Evolutionary conservation across 2,797 vertebrate genomes (phyloP).

Genomic region (Danio kyathit): DNA sequence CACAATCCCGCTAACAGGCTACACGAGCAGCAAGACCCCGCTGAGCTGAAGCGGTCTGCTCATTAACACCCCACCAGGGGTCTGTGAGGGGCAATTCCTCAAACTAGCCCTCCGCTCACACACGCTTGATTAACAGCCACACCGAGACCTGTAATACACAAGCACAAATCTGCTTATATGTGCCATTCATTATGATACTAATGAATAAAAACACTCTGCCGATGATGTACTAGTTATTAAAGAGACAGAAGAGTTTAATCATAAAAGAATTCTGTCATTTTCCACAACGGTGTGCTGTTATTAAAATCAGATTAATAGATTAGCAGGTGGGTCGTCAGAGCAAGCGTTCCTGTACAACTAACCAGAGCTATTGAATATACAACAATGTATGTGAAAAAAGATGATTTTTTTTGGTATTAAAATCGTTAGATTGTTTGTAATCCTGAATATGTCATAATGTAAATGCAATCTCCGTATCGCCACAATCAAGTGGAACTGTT

Average conservation of each 20-base stretch:
- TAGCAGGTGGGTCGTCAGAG: neutral
- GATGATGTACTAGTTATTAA: conserved; percentile 24
- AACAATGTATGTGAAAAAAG: neutral
- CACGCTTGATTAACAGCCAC: conserved; percentile 42
- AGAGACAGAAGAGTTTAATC: neutral
- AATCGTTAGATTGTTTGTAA: too few relatives aligned
- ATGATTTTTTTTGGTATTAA: too few relatives aligned
- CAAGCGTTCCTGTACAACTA: neutral
- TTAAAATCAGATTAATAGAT: neutral
- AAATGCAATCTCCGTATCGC: too few relatives aligned
- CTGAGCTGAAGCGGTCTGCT: conserved; percentile 38
- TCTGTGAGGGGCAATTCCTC: conserved; percentile 39
- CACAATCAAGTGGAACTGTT: too few relatives aligned
- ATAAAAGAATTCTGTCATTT: neutral
- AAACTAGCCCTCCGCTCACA: conserved; percentile 23
- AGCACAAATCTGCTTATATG: conserved; percentile 26
- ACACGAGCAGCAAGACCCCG: conserved; percentile 19
- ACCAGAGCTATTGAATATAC: neutral
- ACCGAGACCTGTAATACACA: conserved; percentile 42
- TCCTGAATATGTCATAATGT: too few relatives aligned
- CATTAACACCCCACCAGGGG: conserved; percentile 51
- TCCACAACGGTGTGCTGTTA: neutral
- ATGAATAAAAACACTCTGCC: conserved; percentile 50
- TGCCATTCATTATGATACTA: conserved; percentile 40
- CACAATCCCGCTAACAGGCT: conserved; percentile 38